Percentiles rank a stretch among this genome's conserved stretches.
These are phyloP conservation scores for Diorhabda carinulata DNA, from an alignment of 1,140 invertebrate genomes.

Conservation along the genomic window DNA sequence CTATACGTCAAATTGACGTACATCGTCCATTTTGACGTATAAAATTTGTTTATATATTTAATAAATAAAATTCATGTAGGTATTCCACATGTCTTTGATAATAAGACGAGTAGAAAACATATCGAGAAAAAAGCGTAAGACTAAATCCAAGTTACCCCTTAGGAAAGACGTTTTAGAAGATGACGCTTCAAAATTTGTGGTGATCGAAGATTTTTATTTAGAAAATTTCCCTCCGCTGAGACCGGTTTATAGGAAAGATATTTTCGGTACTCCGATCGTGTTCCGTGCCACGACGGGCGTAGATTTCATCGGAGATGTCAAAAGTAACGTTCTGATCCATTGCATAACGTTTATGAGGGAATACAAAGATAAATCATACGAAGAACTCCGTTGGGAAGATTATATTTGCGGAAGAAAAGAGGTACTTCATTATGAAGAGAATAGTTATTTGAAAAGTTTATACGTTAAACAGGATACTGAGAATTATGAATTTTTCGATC, in stretches of 20 bases:
- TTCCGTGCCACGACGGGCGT: background rate
- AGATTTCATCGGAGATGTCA: slow-evolving; percentile 40
- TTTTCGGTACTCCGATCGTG: slow-evolving; percentile 11
- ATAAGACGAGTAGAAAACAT: background rate
- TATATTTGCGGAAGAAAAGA: slow-evolving; percentile 86
- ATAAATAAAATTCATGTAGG: background rate
- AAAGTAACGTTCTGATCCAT: slow-evolving; percentile 84
- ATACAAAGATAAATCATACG: slow-evolving; percentile 89
- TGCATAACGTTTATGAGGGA: slow-evolving; percentile 97
- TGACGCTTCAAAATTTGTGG: background rate
- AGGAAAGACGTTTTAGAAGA: background rate
- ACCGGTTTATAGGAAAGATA: slow-evolving; percentile 12
- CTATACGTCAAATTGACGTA: too few relatives aligned
- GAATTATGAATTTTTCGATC: slow-evolving; percentile 7
- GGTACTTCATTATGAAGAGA: slow-evolving; percentile 7
- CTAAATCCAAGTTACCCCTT: background rate
- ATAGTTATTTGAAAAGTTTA: slow-evolving; percentile 11
- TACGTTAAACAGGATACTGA: background rate
- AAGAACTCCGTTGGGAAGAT: slow-evolving; percentile 90
- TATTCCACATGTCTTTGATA: background rate
- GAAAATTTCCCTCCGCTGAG: slow-evolving; percentile 14
- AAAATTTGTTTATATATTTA: background rate
- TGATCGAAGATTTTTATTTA: background rate
- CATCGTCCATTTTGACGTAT: too few relatives aligned
- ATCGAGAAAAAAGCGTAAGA: background rate